Percentiles rank a stretch among this genome's conserved stretches.
Conservation (phyloP, 1,140 invertebrate genomes). For the Drosophila ambigua region DNA sequence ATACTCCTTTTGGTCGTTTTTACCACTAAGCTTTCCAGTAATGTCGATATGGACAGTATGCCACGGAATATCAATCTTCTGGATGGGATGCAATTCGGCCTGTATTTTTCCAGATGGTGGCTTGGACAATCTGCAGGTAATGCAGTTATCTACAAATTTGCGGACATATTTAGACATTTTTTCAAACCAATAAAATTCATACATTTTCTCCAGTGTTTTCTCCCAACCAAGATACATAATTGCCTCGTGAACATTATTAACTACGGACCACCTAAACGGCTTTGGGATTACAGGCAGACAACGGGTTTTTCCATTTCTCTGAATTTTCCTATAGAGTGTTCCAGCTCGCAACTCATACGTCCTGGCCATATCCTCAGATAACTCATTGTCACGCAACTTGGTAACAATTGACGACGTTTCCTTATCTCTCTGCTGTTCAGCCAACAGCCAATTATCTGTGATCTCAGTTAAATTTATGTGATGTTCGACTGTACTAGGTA, state of each 20-base stretch:
- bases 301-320: slow-evolving; percentile 4
- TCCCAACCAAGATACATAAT: slow-evolving; percentile 18
- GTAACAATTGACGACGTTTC: too few species aligned
- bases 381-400: too few species aligned
- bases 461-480: too few species aligned
- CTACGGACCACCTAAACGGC: slow-evolving; percentile 15
- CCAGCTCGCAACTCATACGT: too few species aligned
- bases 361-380: too few species aligned
- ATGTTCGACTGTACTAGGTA: too few species aligned
- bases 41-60: slow-evolving; percentile 17
- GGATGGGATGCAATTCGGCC: slow-evolving; percentile 1
- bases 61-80: slow-evolving; percentile 8
- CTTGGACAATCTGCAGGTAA: slow-evolving; percentile 15
- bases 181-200: background rate
- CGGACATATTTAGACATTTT: slow-evolving; percentile 5
- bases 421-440: too few species aligned
- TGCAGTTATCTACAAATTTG: slow-evolving; percentile 1
- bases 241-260: slow-evolving; percentile 19
- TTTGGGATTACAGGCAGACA: slow-evolving; percentile 7
- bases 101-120: slow-evolving; percentile 5
- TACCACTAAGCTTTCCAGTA: slow-evolving; percentile 13
- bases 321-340: background rate
- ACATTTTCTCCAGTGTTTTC: too few species aligned
- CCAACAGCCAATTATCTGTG: too few species aligned
- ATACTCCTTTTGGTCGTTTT: slow-evolving; percentile 11